Conservation (phyloP, 2,113 vertebrate genomes). For the Pseudorhombus dupliciocellatus region DNA sequence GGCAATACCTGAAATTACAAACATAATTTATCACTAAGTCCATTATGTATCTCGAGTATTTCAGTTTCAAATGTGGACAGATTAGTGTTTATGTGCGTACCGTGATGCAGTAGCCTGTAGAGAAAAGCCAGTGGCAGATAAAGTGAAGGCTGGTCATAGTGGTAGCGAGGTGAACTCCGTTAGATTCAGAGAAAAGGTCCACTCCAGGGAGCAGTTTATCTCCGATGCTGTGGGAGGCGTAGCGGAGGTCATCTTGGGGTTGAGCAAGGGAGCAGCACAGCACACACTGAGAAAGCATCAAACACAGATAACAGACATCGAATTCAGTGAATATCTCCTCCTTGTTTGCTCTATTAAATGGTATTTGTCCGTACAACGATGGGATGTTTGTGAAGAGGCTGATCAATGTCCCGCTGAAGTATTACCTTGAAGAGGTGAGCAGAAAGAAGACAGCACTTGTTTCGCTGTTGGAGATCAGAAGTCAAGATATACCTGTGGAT, state of each 20-base stretch:
- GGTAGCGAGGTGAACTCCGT: slow-evolving; percentile 81
- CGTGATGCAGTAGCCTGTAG: slow-evolving; percentile 82
- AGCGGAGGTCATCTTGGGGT: slow-evolving; percentile 84
- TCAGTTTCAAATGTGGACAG: neutral
- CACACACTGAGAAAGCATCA: slow-evolving; percentile 81
- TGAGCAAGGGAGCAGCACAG: slow-evolving; percentile 87
- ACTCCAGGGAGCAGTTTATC: slow-evolving; percentile 87
- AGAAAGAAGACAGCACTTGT: slow-evolving; percentile 88
- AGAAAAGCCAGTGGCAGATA: slow-evolving; percentile 87
- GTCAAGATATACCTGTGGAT: slow-evolving; percentile 83
- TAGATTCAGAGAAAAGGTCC: slow-evolving; percentile 87
- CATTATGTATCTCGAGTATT: neutral
- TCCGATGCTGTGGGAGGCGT: slow-evolving; percentile 81
- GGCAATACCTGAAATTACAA: slow-evolving; percentile 87
- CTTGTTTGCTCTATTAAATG: too few species aligned
- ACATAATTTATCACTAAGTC: neutral
- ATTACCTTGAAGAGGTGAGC: slow-evolving; percentile 93
- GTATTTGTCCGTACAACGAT: too few species aligned
- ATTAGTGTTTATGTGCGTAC: slow-evolving; percentile 69
- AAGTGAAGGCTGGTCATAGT: slow-evolving; percentile 87
- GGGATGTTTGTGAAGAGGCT: neutral
- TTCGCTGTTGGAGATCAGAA: slow-evolving; percentile 81
- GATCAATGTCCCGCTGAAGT: neutral
- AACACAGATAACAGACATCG: neutral
- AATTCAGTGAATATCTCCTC: too few species aligned